Conservation (phyloP, 64 coral and sea anemone species). For the Cladopsammia gracilis region DNA sequence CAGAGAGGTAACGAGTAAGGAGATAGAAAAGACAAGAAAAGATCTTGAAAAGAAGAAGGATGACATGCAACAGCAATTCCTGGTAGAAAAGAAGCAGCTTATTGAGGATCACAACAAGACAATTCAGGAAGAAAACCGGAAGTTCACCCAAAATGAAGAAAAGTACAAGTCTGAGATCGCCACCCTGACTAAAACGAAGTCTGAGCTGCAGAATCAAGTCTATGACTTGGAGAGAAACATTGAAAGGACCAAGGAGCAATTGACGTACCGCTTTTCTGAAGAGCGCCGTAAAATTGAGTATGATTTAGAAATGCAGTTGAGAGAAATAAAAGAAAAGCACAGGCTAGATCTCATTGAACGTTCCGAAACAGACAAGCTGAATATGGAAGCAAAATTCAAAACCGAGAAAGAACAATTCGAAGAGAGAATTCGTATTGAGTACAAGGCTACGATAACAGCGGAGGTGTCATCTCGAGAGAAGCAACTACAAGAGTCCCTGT, state of each 20-base stretch:
- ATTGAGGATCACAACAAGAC: conserved; percentile 34
- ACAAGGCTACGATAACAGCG: conserved; percentile 25
- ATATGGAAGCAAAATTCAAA: conserved; percentile 41
- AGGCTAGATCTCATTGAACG: conserved; percentile 12
- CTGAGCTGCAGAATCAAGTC: conserved; percentile 1
- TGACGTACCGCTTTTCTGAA: conserved; percentile 31
- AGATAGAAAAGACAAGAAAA: conserved; percentile 13
- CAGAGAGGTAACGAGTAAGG: conserved; percentile 22
- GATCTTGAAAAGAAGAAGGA: conserved; percentile 50
- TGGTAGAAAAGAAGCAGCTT: conserved; percentile 12
- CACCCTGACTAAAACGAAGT: not conserved
- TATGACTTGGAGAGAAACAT: conserved; percentile 7
- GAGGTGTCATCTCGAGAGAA: not conserved
- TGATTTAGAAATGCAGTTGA: conserved; percentile 12
- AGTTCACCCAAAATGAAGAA: not conserved
- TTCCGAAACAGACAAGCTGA: not conserved
- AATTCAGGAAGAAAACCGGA: conserved; percentile 4
- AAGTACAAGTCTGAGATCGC: conserved; percentile 1
- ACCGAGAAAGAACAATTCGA: conserved; percentile 30
- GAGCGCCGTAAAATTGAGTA: conserved; percentile 43
- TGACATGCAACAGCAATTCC: not conserved
- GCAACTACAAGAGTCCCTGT: conserved; percentile 4
- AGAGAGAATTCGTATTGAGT: conserved; percentile 21
- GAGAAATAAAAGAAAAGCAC: conserved; percentile 33
- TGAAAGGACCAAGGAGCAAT: conserved; percentile 32